Percentiles rank a stretch among this genome's conserved stretches.
Conservation (phyloP, 2,797 vertebrate genomes). For the Gadopsis bispinosus region DNA sequence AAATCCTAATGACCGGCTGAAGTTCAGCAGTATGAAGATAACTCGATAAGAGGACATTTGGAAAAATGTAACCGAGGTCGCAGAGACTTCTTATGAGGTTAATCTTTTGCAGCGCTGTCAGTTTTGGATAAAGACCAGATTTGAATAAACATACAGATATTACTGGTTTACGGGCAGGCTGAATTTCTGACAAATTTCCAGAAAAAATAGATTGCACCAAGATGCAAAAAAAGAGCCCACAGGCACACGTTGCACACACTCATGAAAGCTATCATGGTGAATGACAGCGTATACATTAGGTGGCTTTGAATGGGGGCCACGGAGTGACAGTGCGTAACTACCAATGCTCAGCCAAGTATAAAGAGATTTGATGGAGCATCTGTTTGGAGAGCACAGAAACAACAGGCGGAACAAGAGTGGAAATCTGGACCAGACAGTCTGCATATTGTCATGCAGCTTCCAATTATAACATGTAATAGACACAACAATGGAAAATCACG, state of each 20-base stretch:
- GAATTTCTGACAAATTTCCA: conserved; percentile 42
- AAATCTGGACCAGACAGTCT: conserved; percentile 70
- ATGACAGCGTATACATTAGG: conserved; percentile 66
- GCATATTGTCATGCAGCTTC: conserved; percentile 64
- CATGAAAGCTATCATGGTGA: conserved; percentile 48
- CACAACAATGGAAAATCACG: conserved; percentile 60
- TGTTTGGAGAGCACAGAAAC: conserved; percentile 75
- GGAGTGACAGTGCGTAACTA: conserved; percentile 64
- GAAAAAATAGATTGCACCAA: conserved; percentile 41
- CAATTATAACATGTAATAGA: conserved; percentile 61
- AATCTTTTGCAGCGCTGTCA: conserved; percentile 51
- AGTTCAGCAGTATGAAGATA: conserved; percentile 14
- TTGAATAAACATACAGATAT: conserved; percentile 55
- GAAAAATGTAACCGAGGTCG: conserved; percentile 33
- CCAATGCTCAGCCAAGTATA: conserved; percentile 74
- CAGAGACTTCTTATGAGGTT: conserved; percentile 34
- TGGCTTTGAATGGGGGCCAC: conserved; percentile 59
- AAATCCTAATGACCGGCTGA: conserved; percentile 31
- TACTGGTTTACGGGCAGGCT: conserved; percentile 34
- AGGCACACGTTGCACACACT: conserved; percentile 32
- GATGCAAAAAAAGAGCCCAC: conserved; percentile 14
- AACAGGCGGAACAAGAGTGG: conserved; percentile 74
- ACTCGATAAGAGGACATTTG: conserved; percentile 36
- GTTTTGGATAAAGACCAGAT: conserved; percentile 57
- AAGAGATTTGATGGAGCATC: conserved; percentile 80